Evolutionary conservation across 1,140 invertebrate species (phyloP), one percentile per base, ranked within the genome.

Genomic region (Pseudomyrmex dendroicus): DNA sequence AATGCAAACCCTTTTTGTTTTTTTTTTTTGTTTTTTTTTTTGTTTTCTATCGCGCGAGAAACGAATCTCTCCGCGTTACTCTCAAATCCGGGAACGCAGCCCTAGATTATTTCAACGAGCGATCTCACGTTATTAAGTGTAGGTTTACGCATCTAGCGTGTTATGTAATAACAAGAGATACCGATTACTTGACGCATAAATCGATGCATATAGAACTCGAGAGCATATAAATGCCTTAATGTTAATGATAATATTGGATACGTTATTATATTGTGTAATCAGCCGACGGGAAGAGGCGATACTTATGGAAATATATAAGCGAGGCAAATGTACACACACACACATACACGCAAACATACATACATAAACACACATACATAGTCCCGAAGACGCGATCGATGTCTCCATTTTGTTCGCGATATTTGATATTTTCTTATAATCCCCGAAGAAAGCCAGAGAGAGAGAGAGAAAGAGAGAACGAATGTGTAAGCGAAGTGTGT

Each of bases 161-260:
- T 90, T 92, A 90, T 92, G 48, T 46, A 70, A 82, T 9, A 82
- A 50, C 35, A 15, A 35, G 35, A 35, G 35, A 35, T 92, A 90
- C 89, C 90, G 90, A 91, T 92, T 92, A 92, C 90, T 88, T 86
- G 90, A 84, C 17, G n/a, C 44, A 25, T 74, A 63, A 89, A 90
- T 84, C 88, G 90, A 87, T 66, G 35, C 35, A 87, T 61, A 82
- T 77, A 90, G 88, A 91, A 91, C 90, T 93, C 92, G 93, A 93
- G 92, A 93, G 93, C 92, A 94, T 94, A 90, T 94, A 94, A 35
- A 93, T 94, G 93, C 93, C 93, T 94, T 94, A 94, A 94, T 93
- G 92, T 93, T 93, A 93, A 93, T 86, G 91, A 93, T 94, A 94
- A 94, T 93, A 93, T 93, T 91, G 80, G 85, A 93, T 93, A 91